Conservation (phyloP, 2,888 invertebrate genomes). For the Synanthedon myopaeformis region DNA sequence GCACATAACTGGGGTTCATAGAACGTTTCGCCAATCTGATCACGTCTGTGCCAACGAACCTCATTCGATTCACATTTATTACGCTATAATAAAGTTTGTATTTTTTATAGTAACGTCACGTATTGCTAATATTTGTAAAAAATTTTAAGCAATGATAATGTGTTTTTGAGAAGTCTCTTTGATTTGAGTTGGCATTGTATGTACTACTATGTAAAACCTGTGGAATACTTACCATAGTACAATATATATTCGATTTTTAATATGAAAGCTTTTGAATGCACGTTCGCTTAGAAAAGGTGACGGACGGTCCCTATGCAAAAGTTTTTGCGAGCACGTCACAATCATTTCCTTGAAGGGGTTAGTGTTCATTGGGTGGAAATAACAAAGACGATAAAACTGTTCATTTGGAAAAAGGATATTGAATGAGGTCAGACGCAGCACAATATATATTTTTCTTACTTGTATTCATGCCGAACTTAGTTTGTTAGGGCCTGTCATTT, state of each 20-base stretch:
- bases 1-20: not conserved
- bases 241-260: no score
- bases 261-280: no score
- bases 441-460: conserved; percentile 41
- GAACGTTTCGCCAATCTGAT: conserved; percentile 18
- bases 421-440: conserved; percentile 63
- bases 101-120: conserved; percentile 12
- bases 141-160: not conserved
- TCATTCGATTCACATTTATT: conserved; percentile 42
- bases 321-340: conserved; percentile 52
- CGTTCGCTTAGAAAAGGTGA: no score
- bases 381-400: conserved; percentile 67
- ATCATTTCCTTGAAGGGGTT: conserved; percentile 56
- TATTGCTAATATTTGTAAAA: not conserved
- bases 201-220: no score
- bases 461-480: conserved; percentile 35
- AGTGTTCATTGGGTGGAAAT: conserved; percentile 65
- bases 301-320: not conserved
- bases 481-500: conserved; percentile 28
- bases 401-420: conserved; percentile 66
- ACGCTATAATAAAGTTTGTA: conserved; percentile 30
- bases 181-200: no score
- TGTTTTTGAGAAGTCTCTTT: no score
- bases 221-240: no score
- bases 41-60: conserved; percentile 37